Evolutionary conservation across 2,888 invertebrate genomes (phyloP).

Genomic region (Lochmaea capreae): DNA sequence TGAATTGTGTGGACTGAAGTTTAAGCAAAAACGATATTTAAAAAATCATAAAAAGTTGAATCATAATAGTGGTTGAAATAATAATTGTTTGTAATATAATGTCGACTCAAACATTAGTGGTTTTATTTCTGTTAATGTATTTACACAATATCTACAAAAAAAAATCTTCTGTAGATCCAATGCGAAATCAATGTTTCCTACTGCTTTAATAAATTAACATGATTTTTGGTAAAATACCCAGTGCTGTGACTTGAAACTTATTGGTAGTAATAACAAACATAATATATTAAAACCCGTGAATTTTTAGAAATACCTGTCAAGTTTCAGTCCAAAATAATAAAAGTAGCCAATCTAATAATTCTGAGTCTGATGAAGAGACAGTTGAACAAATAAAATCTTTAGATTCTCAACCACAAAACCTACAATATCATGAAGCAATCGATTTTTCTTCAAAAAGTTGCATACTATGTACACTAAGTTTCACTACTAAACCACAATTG

Average conservation of each 20-base stretch:
- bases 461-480: slow-evolving; percentile 48
- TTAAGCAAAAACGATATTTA: slow-evolving; percentile 69
- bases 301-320: background rate
- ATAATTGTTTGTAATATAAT: slow-evolving; percentile 33
- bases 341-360: background rate
- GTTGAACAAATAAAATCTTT: background rate
- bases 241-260: background rate
- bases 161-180: too few species aligned
- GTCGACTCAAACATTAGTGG: background rate
- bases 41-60: slow-evolving; percentile 67
- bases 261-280: background rate
- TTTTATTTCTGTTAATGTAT: background rate
- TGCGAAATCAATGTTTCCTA: too few species aligned
- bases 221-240: too few species aligned
- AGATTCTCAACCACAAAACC: background rate
- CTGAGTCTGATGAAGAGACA: background rate
- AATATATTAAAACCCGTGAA: background rate
- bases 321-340: slow-evolving; percentile 3
- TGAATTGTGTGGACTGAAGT: slow-evolving; percentile 64
- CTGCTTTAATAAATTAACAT: too few species aligned
- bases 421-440: slow-evolving; percentile 52
- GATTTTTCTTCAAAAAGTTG: slow-evolving; percentile 52
- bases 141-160: background rate
- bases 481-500: slow-evolving; percentile 47
- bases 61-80: slow-evolving; percentile 52